phyloP scores from a whole-genome alignment of 2,888 invertebrate genomes.

The Neoaliturus tenellus region DNA sequence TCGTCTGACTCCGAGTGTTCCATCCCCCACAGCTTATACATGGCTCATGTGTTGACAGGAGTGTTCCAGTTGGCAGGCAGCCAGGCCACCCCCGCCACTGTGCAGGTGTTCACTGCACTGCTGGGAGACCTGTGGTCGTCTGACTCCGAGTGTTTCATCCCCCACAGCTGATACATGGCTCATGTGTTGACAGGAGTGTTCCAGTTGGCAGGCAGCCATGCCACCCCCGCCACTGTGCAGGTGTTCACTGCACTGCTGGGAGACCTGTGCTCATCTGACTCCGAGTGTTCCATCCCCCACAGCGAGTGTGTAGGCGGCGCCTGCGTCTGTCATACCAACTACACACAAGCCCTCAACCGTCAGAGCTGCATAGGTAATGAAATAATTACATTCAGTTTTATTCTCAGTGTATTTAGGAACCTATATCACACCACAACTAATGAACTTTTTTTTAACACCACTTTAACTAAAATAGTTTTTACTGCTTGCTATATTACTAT shows the following conservation, averaged over 20 bases:
- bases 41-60: no score
- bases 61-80: slow-evolving; percentile 54
- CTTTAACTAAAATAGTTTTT: no score
- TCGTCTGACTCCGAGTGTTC: slow-evolving; percentile 80
- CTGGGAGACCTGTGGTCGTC: slow-evolving; percentile 87
- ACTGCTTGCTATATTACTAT: no score
- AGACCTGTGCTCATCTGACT: slow-evolving; percentile 83
- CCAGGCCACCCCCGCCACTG: slow-evolving; percentile 79
- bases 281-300: slow-evolving; percentile 82
- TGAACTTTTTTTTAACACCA: no score
- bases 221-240: slow-evolving; percentile 79
- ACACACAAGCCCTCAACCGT: slow-evolving; percentile 79
- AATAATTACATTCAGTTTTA: no score
- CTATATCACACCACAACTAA: no score
- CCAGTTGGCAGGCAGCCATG: slow-evolving; percentile 67
- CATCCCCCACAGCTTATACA: slow-evolving; percentile 84
- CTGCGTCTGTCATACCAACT: slow-evolving; percentile 84
- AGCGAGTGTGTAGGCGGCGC: slow-evolving; percentile 85
- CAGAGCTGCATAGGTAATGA: slow-evolving; percentile 80
- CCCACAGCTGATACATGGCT: slow-evolving; percentile 84
- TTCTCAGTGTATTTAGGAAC: no score
- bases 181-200: slow-evolving; percentile 57
- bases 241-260: slow-evolving; percentile 83
- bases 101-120: slow-evolving; percentile 79
- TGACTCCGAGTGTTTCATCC: slow-evolving; percentile 80